A percentile compares a stretch with the other conserved stretches of the same genome.
Evolutionary conservation across 2,113 vertebrate species (phyloP).

Genomic region (Scolopax mira): DNA sequence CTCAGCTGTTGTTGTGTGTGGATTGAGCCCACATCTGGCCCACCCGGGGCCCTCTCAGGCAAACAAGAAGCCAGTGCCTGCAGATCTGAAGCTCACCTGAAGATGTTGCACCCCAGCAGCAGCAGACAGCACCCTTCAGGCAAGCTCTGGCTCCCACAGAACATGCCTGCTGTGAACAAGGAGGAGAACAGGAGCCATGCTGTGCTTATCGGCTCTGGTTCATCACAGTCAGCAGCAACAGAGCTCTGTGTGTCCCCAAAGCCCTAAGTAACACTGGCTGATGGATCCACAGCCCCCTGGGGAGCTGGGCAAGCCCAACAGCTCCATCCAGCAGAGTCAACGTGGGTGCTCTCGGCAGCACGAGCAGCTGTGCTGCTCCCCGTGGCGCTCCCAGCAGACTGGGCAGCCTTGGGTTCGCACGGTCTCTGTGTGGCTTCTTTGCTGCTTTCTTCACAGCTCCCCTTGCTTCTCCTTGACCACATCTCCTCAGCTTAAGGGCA

Average conservation of each 20-base stretch:
- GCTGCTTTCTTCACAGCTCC: background rate
- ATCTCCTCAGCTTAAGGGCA: background rate
- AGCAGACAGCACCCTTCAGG: background rate
- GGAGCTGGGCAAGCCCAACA: background rate
- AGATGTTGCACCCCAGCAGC: background rate
- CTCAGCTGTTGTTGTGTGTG: background rate
- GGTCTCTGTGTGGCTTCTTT: background rate
- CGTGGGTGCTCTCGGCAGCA: fast-evolving
- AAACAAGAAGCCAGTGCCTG: background rate
- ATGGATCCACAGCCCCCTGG: background rate
- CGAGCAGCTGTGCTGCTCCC: background rate
- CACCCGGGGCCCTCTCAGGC: background rate
- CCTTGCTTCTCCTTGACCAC: background rate
- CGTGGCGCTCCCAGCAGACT: background rate
- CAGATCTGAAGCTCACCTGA: background rate
- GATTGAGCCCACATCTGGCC: background rate
- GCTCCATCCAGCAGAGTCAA: background rate
- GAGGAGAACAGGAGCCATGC: background rate
- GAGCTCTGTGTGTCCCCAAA: background rate
- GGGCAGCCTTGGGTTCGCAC: background rate
- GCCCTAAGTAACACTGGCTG: background rate
- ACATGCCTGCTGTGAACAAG: background rate
- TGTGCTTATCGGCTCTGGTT: background rate
- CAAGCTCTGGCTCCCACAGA: background rate
- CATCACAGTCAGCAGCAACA: background rate